Conservation (phyloP, 30 jellyfish, hydroid and myxozoan genomes). For the Aurelia sp. region DNA sequence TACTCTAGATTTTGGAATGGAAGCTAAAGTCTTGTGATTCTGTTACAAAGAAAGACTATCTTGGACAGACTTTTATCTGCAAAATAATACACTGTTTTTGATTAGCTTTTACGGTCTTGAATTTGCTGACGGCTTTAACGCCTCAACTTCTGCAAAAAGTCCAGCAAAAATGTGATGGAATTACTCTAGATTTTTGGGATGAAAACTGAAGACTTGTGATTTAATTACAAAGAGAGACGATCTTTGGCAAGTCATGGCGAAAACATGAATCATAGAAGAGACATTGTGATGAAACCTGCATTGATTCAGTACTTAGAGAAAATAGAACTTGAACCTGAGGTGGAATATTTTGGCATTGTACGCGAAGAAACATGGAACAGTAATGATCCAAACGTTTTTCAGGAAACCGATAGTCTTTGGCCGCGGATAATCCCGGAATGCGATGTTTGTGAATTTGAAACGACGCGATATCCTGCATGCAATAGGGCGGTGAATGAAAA, state of each 20-base stretch:
- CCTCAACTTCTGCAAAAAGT: no score
- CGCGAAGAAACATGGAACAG: conserved; percentile 6
- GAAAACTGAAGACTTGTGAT: no score
- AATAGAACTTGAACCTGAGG: conserved; percentile 42
- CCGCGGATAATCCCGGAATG: conserved; percentile 44
- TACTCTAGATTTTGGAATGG: no score
- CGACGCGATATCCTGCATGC: conserved; percentile 60
- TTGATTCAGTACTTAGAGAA: conserved; percentile 28
- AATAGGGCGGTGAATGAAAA: conserved; percentile 10
- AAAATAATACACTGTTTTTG: no score
- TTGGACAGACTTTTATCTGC: no score
- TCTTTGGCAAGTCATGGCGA: neutral
- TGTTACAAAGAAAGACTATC: no score
- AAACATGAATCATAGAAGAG: neutral
- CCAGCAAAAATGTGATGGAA: no score
- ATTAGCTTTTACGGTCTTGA: no score
- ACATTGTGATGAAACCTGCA: conserved; percentile 14
- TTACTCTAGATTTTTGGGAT: no score
- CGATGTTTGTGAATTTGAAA: conserved; percentile 47
- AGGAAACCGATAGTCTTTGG: conserved; percentile 30
- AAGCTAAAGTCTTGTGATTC: no score
- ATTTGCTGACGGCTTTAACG: no score
- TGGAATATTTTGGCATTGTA: conserved; percentile 37
- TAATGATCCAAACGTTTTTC: conserved; percentile 5
- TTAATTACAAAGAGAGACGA: no score